Base-by-base conservation (phyloP, 1,140 invertebrate species). In the Epicauta chinensis region DNA sequence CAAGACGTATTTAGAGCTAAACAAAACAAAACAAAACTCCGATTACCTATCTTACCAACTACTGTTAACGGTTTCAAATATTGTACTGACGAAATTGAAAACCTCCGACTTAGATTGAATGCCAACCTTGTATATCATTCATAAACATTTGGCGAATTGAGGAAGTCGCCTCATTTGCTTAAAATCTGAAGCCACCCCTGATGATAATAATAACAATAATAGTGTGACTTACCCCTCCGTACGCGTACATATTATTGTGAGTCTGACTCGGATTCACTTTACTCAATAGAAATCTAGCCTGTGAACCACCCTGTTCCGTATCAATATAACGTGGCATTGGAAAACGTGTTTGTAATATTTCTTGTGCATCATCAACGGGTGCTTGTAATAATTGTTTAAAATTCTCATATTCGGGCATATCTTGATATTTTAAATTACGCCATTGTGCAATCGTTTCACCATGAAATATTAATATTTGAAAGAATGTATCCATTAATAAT, bases 181-280 rank as follows among this genome's bases (percentile, higher is more conserved):
- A n/a, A n/a, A n/a, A n/a, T n/a, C n/a, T n/a, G n/a, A n/a, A n/a
- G n/a, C n/a, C n/a, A n/a, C n/a, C n/a, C n/a, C 44, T 58, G 52
- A 17, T 10, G 40, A 14, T 17, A 50, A 6, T 45, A 3, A 9
- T 10, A 17, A 47, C 31, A 1, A 30, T 12, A 31, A 38, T 17
- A 35, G 3, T 16, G 23, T 2, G 67, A 85, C 86, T 87, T 76
- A 94, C 91, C 71, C 86, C 84, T 67, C 89, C 89, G 71, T 92
- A 96, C 6, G 87, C 86, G 74, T 93, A 97, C 88, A 93, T 93
- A 68, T 98, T 99, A 76, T 99, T 99, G 73, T 99, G 97, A n/a
- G 97, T 99, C 69, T 97, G 89, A 59, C 96, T 98, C 16, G 97
- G 97, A 76, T 99, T 99, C 9, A 99, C 97, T 83, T 99, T 99